Evolutionary conservation across 2,797 vertebrate genomes (phyloP).

Genomic region (Pipistrellus pipistrellus): DNA sequence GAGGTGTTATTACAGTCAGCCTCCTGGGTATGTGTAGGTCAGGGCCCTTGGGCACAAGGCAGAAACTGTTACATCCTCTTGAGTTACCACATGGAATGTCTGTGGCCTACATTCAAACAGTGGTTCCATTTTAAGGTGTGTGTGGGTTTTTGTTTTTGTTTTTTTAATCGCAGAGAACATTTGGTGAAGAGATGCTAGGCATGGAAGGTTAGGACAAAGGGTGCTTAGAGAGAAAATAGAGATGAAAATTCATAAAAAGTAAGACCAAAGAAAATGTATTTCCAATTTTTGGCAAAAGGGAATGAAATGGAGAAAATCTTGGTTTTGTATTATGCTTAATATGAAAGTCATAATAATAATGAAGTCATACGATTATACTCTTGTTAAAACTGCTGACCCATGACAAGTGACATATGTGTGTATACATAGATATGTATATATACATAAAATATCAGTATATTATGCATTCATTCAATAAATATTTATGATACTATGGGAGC

Average conservation of each 20-base stretch:
- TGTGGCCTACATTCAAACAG: slow-evolving; percentile 4
- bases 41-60: slow-evolving; percentile 32
- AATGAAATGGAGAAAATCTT: slow-evolving; percentile 17
- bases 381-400: not conserved
- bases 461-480: not conserved
- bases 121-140: not conserved
- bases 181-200: not conserved
- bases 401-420: not conserved
- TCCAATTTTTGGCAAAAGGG: slow-evolving; percentile 12
- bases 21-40: slow-evolving; percentile 23
- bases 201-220: not conserved
- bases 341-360: not conserved
- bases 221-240: not conserved
- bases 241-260: slow-evolving; percentile 39
- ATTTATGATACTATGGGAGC: not conserved
- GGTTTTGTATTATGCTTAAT: not conserved
- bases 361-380: not conserved
- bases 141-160: not conserved
- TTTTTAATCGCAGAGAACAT: slow-evolving; percentile 15
- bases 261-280: not conserved
- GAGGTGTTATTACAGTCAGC: slow-evolving; percentile 10
- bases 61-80: not conserved
- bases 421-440: not conserved
- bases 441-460: not conserved
- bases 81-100: not conserved